Evolutionary conservation across 1,140 invertebrate species (phyloP).

Genomic region (Archivesica marissinica): DNA sequence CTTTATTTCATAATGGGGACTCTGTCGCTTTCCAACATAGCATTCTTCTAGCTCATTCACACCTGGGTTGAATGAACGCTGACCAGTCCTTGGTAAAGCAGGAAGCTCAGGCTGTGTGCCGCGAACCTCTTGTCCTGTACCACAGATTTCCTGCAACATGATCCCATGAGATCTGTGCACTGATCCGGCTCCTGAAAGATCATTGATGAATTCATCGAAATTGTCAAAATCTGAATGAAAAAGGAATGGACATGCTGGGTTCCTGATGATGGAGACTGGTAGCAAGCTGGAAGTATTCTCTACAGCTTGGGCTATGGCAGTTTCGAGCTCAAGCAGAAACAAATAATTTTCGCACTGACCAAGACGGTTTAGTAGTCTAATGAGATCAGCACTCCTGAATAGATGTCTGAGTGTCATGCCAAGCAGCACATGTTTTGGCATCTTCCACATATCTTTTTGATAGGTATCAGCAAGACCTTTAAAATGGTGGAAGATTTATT

Average conservation of each 20-base stretch:
- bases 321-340: constrained; percentile 45
- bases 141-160: constrained; percentile 60
- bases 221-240: constrained; percentile 72
- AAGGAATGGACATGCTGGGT: constrained; percentile 48
- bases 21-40: too few relatives aligned
- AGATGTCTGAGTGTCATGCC: constrained; percentile 58
- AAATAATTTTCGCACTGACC: constrained; percentile 49
- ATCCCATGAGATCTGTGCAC: constrained; percentile 69
- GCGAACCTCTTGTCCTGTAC: background rate
- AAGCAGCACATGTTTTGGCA: constrained; percentile 62
- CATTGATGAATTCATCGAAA: constrained; percentile 68
- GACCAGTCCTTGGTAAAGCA: too few relatives aligned
- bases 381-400: constrained; percentile 59
- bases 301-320: constrained; percentile 43
- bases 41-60: too few relatives aligned
- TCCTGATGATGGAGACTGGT: constrained; percentile 60
- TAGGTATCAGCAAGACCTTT: too few relatives aligned
- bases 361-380: constrained; percentile 48
- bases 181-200: constrained; percentile 52
- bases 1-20: too few relatives aligned
- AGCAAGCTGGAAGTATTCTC: constrained; percentile 62
- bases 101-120: background rate
- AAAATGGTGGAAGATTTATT: too few relatives aligned
- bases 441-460: too few relatives aligned
- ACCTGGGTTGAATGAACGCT: too few relatives aligned